These are phyloP conservation scores for Astreopora myriophthalma DNA, from an alignment of 64 coral and sea anemone species.

Conservation along the genomic window DNA sequence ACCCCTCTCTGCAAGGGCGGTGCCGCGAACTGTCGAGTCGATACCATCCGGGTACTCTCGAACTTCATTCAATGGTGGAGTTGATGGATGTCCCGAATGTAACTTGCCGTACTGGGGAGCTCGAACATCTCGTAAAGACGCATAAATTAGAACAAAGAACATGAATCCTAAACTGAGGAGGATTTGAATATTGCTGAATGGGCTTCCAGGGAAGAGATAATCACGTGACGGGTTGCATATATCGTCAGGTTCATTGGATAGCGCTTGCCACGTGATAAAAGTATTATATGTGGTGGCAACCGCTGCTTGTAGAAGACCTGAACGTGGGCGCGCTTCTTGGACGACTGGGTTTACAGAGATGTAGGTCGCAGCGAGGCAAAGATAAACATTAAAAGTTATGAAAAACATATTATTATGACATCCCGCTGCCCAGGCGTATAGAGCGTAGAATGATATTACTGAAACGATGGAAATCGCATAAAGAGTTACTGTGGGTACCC, in stretches of 20 bases:
- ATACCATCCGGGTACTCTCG: not conserved
- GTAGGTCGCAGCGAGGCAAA: slow-evolving; percentile 87
- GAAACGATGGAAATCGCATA: slow-evolving; percentile 83
- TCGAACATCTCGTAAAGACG: slow-evolving; percentile 64
- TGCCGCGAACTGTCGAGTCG: not conserved
- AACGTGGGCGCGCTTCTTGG: slow-evolving; percentile 80
- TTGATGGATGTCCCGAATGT: not conserved
- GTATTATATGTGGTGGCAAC: slow-evolving; percentile 94
- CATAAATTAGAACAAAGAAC: slow-evolving; percentile 86
- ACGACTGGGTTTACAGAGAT: slow-evolving; percentile 89
- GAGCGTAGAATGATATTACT: slow-evolving; percentile 67
- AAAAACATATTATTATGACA: slow-evolving; percentile 96
- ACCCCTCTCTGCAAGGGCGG: not conserved
- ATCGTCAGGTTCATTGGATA: slow-evolving; percentile 87
- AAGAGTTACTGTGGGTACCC: slow-evolving; percentile 82
- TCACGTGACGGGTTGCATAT: slow-evolving; percentile 85
- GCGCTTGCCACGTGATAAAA: slow-evolving; percentile 87
- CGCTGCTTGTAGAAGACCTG: slow-evolving; percentile 89
- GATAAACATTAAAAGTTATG: slow-evolving; percentile 87
- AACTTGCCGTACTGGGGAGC: slow-evolving; percentile 95
- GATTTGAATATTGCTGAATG: slow-evolving; percentile 83
- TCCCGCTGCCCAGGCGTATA: slow-evolving; percentile 67
- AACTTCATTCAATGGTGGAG: not conserved
- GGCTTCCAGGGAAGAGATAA: slow-evolving; percentile 84
- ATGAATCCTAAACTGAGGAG: slow-evolving; percentile 79